phyloP scores from a whole-genome alignment of 2,113 vertebrate species.

The Garra rufa region DNA sequence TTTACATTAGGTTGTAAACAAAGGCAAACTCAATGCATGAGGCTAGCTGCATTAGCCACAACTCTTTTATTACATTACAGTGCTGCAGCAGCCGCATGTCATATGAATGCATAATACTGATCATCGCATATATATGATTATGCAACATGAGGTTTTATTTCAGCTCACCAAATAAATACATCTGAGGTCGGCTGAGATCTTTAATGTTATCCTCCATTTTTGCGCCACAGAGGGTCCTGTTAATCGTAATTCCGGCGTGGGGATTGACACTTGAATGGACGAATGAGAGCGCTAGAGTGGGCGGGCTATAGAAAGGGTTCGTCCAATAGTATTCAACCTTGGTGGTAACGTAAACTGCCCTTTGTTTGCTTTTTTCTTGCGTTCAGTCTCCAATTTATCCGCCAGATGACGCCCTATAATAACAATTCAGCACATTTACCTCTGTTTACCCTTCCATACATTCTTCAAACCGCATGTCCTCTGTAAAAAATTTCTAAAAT shows the following conservation, averaged over 20 bases:
- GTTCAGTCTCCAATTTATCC: neutral
- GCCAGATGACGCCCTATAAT: slow-evolving; percentile 58
- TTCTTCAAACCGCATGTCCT: neutral
- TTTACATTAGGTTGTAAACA: slow-evolving; percentile 30
- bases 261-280: slow-evolving; percentile 44
- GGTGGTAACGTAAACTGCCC: neutral
- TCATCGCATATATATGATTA: neutral
- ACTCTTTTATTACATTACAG: neutral
- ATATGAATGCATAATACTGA: neutral
- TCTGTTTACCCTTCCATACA: neutral
- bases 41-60: slow-evolving; percentile 22
- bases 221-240: slow-evolving; percentile 51
- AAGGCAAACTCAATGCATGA: slow-evolving; percentile 18
- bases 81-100: neutral
- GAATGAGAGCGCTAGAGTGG: slow-evolving; percentile 52
- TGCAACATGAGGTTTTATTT: slow-evolving; percentile 11
- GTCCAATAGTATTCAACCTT: slow-evolving; percentile 55
- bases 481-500: neutral
- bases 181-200: slow-evolving; percentile 75
- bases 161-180: slow-evolving; percentile 81
- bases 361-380: neutral
- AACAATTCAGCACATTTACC: neutral
- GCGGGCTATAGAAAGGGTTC: neutral
- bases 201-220: slow-evolving; percentile 74
- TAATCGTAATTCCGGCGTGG: slow-evolving; percentile 54